phyloP scores from a whole-genome alignment of 2,797 vertebrate genomes.

The Eremophila alpestris region DNA sequence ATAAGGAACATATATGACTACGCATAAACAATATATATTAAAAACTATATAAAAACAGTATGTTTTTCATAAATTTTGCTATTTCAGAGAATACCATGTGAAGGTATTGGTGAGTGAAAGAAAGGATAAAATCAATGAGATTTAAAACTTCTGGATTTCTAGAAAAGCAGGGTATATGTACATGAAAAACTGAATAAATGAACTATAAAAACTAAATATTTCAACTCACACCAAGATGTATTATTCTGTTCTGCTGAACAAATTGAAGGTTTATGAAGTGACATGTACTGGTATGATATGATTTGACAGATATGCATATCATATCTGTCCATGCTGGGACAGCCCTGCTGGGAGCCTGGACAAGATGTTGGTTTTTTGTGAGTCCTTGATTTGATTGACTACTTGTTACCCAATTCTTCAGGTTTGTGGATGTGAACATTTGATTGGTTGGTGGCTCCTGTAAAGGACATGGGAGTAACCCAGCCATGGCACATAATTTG shows the following conservation, averaged over 20 bases:
- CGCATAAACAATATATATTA: background rate
- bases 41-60: background rate
- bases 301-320: background rate
- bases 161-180: background rate
- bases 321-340: background rate
- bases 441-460: background rate
- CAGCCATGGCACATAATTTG: rapidly evolving
- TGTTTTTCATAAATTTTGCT: background rate
- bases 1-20: background rate
- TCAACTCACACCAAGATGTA: background rate
- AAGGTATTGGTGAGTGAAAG: background rate
- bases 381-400: background rate
- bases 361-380: background rate
- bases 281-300: background rate
- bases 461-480: background rate
- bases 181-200: background rate
- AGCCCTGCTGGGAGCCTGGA: background rate
- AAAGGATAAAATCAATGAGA: background rate
- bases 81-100: background rate
- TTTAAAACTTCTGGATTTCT: background rate
- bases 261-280: background rate
- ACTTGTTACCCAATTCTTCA: background rate
- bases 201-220: background rate
- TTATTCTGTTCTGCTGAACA: background rate
- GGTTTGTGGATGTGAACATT: background rate